phyloP scores from a whole-genome alignment of 2,888 invertebrate species.

The Tipula vernalis region DNA sequence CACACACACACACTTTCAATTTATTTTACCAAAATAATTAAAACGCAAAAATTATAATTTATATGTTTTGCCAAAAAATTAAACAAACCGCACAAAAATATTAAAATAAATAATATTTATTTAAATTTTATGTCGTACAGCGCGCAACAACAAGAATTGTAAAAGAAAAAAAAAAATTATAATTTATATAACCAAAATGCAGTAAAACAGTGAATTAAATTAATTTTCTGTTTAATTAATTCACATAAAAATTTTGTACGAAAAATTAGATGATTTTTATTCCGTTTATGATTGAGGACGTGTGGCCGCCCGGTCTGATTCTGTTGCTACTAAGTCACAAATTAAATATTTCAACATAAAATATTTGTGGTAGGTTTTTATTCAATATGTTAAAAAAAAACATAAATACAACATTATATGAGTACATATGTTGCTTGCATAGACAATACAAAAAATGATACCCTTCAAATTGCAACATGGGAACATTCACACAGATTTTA shows the following conservation, averaged over 20 bases:
- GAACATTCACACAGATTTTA: neutral
- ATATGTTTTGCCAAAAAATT: neutral
- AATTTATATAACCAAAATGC: neutral
- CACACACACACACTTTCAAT: neutral
- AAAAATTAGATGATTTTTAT: no score
- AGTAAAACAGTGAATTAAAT: neutral
- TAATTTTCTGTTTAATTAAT: neutral
- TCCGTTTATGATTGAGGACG: neutral
- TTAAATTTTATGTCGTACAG: neutral
- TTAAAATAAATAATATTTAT: neutral
- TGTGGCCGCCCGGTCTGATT: neutral
- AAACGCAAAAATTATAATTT: neutral
- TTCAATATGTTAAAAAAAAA: neutral
- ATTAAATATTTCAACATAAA: neutral
- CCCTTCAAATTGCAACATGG: neutral
- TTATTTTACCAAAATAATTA: neutral
- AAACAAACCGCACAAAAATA: neutral
- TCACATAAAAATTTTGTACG: neutral
- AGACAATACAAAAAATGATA: neutral
- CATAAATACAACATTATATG: neutral
- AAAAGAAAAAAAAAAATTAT: neutral
- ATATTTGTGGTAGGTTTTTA: neutral
- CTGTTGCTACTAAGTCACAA: neutral
- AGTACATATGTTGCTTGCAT: neutral
- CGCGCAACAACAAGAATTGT: no score